phyloP scores from a whole-genome alignment of 1,140 invertebrate genomes.

The Colletes gigas region DNA sequence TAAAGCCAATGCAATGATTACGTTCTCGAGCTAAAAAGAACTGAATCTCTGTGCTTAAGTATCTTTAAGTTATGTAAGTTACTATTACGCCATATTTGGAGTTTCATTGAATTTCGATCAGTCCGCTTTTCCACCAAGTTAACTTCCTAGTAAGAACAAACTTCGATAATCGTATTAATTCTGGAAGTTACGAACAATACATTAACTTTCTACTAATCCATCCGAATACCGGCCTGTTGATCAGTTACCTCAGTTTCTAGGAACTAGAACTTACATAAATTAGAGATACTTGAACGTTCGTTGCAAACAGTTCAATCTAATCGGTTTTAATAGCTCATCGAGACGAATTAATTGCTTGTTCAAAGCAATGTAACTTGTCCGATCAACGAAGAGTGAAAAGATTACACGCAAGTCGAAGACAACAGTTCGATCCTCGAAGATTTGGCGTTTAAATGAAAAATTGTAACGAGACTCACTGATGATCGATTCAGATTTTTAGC shows the following conservation, averaged over 20 bases:
- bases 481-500: slow-evolving; percentile 28
- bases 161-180: no score
- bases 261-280: not conserved
- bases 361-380: not conserved
- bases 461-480: slow-evolving; percentile 8
- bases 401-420: not conserved
- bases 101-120: no score
- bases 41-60: no score
- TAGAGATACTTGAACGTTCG: not conserved
- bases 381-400: not conserved
- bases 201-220: no score
- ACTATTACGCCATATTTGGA: no score
- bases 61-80: no score
- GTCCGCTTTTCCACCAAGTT: no score
- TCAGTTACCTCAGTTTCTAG: no score
- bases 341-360: not conserved
- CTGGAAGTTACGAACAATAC: no score
- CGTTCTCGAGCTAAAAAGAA: not conserved
- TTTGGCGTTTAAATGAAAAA: not conserved
- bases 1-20: not conserved
- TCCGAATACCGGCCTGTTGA: no score
- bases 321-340: not conserved
- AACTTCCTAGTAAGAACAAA: no score
- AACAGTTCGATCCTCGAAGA: not conserved
- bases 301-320: not conserved